These are phyloP conservation scores for Tricholauxania praeusta DNA, from an alignment of 2,888 invertebrate genomes.

Conservation along the genomic window DNA sequence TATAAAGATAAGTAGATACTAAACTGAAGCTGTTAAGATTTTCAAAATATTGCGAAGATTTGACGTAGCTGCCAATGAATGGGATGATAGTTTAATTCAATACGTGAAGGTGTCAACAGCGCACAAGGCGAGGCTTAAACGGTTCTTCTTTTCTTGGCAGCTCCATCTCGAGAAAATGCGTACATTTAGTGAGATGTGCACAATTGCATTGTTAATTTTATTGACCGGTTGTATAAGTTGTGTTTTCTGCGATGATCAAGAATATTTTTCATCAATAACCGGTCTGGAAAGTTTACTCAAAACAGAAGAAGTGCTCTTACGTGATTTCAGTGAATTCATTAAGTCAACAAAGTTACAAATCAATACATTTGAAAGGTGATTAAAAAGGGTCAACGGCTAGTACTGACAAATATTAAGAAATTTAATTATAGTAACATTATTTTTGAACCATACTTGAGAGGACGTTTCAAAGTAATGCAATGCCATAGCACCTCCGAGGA, in stretches of 20 bases:
- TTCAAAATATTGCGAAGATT: conserved; percentile 8
- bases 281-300: conserved; percentile 57
- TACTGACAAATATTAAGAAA: too few species aligned
- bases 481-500: too few species aligned
- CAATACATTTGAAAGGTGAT: background rate
- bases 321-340: conserved; percentile 53
- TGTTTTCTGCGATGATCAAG: conserved; percentile 7
- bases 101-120: conserved; percentile 26
- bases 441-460: too few species aligned
- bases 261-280: conserved; percentile 61
- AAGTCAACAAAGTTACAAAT: conserved; percentile 44
- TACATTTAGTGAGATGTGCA: too few species aligned
- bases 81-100: conserved; percentile 28
- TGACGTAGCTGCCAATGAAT: conserved; percentile 13
- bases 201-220: background rate
- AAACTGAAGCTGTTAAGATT: background rate
- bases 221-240: background rate
- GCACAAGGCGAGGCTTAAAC: background rate
- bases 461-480: too few species aligned
- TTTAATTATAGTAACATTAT: too few species aligned
- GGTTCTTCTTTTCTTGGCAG: background rate
- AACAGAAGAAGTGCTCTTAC: conserved; percentile 56
- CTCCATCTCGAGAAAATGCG: too few species aligned
- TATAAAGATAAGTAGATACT: background rate
- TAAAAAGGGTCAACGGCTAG: too few species aligned